These are phyloP conservation scores for Copsychus sechellarum DNA, from an alignment of 2,113 vertebrate genomes.

Conservation along the genomic window DNA sequence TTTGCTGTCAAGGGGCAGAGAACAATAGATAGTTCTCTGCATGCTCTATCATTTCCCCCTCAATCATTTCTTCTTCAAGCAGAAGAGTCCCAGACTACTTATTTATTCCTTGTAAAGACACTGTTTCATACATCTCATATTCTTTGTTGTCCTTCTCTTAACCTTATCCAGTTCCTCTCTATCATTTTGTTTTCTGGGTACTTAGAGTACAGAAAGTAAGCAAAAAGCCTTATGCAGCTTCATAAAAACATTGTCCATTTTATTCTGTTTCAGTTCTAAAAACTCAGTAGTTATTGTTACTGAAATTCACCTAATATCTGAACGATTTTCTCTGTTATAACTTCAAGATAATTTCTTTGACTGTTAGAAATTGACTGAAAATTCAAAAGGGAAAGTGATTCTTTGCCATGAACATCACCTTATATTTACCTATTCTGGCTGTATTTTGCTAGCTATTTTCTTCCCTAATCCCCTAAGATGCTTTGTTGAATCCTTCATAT, in stretches of 20 bases:
- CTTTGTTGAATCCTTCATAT: background rate
- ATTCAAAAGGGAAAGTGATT: background rate
- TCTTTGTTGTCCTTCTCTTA: background rate
- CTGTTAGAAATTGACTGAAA: background rate
- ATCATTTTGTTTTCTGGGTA: background rate
- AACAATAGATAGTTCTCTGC: conserved; percentile 5
- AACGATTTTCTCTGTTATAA: background rate
- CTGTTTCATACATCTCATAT: background rate
- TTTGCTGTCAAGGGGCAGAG: conserved; percentile 12
- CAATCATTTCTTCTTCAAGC: conserved; percentile 8
- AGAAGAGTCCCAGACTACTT: background rate
- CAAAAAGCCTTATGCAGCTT: background rate
- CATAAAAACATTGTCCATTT: background rate
- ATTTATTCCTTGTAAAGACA: conserved; percentile 10
- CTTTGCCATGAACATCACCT: background rate
- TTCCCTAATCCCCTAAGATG: background rate
- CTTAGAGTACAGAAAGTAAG: background rate
- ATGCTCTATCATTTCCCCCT: background rate
- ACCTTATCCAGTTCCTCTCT: background rate
- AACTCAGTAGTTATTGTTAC: background rate
- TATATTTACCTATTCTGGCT: background rate
- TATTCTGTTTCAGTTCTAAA: background rate
- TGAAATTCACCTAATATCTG: background rate
- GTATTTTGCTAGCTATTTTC: background rate
- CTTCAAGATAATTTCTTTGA: background rate